Base-by-base conservation (phyloP, 23 tunicate genomes). In the Aplidium turbinatum region DNA sequence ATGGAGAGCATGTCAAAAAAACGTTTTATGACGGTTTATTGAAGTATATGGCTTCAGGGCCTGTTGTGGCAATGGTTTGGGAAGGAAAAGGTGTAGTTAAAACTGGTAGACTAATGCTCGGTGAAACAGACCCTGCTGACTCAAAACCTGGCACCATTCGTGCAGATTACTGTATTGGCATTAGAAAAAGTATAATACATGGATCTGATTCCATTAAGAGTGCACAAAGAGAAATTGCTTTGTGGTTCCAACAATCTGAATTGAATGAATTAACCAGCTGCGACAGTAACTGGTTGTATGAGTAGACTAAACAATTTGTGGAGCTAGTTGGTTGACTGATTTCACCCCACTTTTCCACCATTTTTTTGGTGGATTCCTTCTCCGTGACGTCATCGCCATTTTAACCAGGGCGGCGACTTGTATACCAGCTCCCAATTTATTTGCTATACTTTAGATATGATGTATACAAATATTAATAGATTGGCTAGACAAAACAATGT, bases 21-120 rank as follows among this genome's bases (percentile, higher is more conserved):
- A 76, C 80, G 2, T 94, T 94, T 50, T 94, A 87, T 75, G 62
- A 72, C 0, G 86, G 86, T 33, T 75, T 94, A 27, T 82, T 82
- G 9, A 78, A 87, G 32, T 94, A 82, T 74, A 94, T 94, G 99
- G 78, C 79, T 7, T 87, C 95, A 0, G 99, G 99, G 1, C 99
- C 99, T 4, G 85, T 94, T 72, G 93, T 87, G 20, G 99, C 99
- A n/a, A 94, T 94, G 99, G 95, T 94, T 0, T 94, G 99, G 99
- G 90, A 87, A 65, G 99, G 99, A 5, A 32, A 78, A 68, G 80
- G 76, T 11, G 99, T 54, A 0, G 99, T 94, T n/a, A 72, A 52
- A 33, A 94, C 93, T 52, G 99, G 99, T 6, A 63, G 99, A n/a
- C 54, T 56, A 34, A 94, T 94, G 99, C 74, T 94, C 4, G 99